Percentiles rank a stretch among this genome's conserved stretches.
Conservation (phyloP, 2,797 vertebrate genomes). For the Tapirus indicus region DNA sequence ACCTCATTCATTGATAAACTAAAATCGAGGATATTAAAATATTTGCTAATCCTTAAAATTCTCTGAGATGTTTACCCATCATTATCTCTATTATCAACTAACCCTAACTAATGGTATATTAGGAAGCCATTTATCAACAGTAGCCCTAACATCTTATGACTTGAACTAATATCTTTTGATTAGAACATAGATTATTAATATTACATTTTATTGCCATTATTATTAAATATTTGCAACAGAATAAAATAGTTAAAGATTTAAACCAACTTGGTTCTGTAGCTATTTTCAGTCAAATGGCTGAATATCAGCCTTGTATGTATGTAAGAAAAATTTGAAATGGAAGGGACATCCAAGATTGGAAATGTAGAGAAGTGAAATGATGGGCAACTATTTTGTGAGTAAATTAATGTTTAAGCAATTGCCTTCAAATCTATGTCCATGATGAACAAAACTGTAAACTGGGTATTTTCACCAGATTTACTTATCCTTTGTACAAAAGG, state of each 20-base stretch:
- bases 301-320: background rate
- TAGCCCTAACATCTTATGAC: background rate
- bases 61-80: background rate
- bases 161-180: background rate
- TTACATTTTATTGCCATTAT: background rate
- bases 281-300: background rate
- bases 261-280: background rate
- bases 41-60: background rate
- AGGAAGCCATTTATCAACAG: background rate
- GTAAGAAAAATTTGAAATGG: background rate
- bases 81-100: background rate
- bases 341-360: rapidly evolving
- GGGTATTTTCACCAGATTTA: background rate
- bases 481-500: background rate
- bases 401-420: background rate
- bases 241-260: background rate
- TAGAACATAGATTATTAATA: background rate
- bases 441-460: background rate
- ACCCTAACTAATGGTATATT: background rate
- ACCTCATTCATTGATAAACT: background rate
- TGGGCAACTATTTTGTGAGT: background rate
- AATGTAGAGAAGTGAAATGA: background rate
- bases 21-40: background rate
- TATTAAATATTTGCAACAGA: background rate
- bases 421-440: background rate